Evolutionary conservation across 2,797 vertebrate species (phyloP), one percentile per base, ranked within the genome.

Genomic region (Chromis chromis): DNA sequence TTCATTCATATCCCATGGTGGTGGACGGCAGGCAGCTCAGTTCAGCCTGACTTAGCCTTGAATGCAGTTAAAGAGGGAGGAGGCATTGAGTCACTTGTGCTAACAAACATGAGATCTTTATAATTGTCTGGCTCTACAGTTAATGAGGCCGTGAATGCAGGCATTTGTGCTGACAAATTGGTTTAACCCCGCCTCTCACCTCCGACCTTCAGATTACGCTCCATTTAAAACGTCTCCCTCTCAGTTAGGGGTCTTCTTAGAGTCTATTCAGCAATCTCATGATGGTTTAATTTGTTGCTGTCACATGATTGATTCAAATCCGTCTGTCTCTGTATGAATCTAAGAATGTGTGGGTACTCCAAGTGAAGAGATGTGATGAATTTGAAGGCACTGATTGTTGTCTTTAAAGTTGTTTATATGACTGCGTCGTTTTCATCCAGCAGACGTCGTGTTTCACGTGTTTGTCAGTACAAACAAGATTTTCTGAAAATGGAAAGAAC

Each of bases 111-210:
- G 28, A 69, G 42, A 33, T 66, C 55, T 21, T 54, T 42, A 52
- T 28, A 74, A 64, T 5, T 28, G 62, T 57, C 64, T 12, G 19
- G 21, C 24, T 80, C 61, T 2, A 0, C 11, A 13, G 49, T 42
- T 78, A 76, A 79, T 44, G 68, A 81, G 61, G 21, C 25, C 12
- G 39, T 58, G 25, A 78, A 70, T 24, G 27, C 14, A 19, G 48
- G 4, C 3, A 17, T 22, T 31, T 68, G 19, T 39, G 25, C 58
- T 6, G 28, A 74, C 21, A 19, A 22, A 69, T 48, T 48, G 62
- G 27, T 53, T 54, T 46, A 73, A 66, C 36, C 2, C 24, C 4
- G 0, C 52, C 63, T 72, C 56, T 67, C 25, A 52, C 39, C 58
- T 42, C 21, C 1, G 3, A 76, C 50, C 63, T 65, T 55, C 6